Percentiles rank a stretch among this genome's conserved stretches.
Evolutionary conservation across 2,888 invertebrate species (phyloP).

Genomic region (Amblyjoppa proteus): DNA sequence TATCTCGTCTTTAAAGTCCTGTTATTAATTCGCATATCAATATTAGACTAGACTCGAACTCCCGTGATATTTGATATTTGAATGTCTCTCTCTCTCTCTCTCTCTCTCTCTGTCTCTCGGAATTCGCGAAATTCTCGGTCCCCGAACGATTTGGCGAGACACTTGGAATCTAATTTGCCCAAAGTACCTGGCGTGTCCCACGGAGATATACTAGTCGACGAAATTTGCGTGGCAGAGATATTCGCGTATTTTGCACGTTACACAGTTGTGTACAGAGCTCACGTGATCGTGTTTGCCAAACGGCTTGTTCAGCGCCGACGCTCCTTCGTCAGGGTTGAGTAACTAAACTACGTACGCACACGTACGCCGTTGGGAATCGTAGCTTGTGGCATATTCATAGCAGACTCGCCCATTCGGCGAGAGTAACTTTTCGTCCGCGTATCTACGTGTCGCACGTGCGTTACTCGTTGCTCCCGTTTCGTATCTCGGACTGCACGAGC

Average conservation of each 20-base stretch:
- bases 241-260: slow-evolving; percentile 6
- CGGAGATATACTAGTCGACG: slow-evolving; percentile 35
- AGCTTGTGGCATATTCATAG: slow-evolving; percentile 34
- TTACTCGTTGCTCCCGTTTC: slow-evolving; percentile 21
- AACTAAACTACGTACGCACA: slow-evolving; percentile 56
- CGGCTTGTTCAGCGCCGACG: slow-evolving; percentile 41
- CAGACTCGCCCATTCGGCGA: slow-evolving; percentile 8
- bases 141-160: slow-evolving; percentile 35
- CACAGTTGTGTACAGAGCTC: not conserved
- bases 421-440: slow-evolving; percentile 49
- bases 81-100: not conserved
- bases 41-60: not conserved
- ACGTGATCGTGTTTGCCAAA: slow-evolving; percentile 55
- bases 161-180: slow-evolving; percentile 48
- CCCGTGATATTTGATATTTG: slow-evolving; percentile 6
- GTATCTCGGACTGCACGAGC: slow-evolving; percentile 29
- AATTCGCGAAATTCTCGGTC: slow-evolving; percentile 11
- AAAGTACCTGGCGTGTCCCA: slow-evolving; percentile 37
- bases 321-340: slow-evolving; percentile 60
- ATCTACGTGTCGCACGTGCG: slow-evolving; percentile 60
- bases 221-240: slow-evolving; percentile 44
- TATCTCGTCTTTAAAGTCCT: not conserved
- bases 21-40: not conserved
- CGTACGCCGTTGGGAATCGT: slow-evolving; percentile 20
- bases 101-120: not conserved